A percentile compares a stretch with the other conserved stretches of the same genome.
These are phyloP conservation scores for Prinia subflava DNA, from an alignment of 2,113 vertebrate genomes.

Conservation along the genomic window DNA sequence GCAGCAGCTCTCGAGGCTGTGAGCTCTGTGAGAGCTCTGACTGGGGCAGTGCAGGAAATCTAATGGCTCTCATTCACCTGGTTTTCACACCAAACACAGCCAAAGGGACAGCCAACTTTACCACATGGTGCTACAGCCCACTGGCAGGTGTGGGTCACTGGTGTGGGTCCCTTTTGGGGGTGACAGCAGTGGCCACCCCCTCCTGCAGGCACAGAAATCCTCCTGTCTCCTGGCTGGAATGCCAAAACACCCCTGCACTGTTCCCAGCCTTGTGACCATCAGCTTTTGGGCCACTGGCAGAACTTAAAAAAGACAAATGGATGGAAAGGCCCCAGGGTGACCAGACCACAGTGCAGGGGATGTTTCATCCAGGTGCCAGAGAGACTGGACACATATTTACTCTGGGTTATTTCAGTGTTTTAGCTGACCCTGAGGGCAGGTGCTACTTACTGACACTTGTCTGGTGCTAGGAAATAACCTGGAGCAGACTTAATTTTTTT, in stretches of 20 bases:
- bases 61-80: accelerated
- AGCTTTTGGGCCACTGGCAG: background rate
- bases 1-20: accelerated
- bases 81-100: background rate
- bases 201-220: background rate
- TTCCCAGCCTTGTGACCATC: background rate
- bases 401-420: background rate
- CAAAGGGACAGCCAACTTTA: background rate
- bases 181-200: background rate
- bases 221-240: background rate
- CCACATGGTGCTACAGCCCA: accelerated
- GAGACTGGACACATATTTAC: background rate
- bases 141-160: background rate
- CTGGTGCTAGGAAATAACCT: background rate
- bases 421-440: background rate
- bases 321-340: background rate
- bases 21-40: background rate
- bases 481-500: background rate
- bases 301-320: background rate
- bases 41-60: background rate
- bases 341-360: background rate
- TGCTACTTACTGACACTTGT: background rate
- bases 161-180: accelerated
- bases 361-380: background rate
- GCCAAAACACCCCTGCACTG: background rate